phyloP scores from a whole-genome alignment of 2,797 vertebrate genomes.

The Arremon brunneinucha region DNA sequence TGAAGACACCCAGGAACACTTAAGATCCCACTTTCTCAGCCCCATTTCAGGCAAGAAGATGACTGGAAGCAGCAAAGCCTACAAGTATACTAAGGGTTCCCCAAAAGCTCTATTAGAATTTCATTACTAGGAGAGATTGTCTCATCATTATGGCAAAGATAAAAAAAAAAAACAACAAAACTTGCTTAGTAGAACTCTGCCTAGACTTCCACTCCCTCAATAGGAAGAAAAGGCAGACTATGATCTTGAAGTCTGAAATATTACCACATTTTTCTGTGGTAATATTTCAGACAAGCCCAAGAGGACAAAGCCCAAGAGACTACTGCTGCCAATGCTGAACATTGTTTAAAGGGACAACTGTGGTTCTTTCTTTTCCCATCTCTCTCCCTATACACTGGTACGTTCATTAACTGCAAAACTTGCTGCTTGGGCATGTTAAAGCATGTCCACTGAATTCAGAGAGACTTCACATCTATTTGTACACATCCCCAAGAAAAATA shows the following conservation, averaged over 20 bases:
- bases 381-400: not conserved
- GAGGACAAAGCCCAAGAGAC: not conserved
- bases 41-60: not conserved
- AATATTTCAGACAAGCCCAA: no score
- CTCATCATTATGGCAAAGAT: not conserved
- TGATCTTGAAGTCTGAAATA: not conserved
- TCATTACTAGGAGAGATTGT: not conserved
- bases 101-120: not conserved
- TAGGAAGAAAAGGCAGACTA: not conserved
- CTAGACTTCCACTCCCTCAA: not conserved
- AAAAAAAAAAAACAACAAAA: not conserved
- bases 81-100: not conserved
- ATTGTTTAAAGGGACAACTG: not conserved
- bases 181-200: not conserved
- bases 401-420: not conserved
- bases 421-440: not conserved
- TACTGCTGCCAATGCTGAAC: not conserved
- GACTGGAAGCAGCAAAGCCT: accelerated
- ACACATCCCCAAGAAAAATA: not conserved
- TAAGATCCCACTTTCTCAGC: not conserved
- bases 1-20: not conserved
- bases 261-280: not conserved
- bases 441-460: not conserved
- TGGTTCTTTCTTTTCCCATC: not conserved
- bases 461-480: not conserved